Evolutionary conservation across 2,888 invertebrate species (phyloP).

Genomic region (Serripes groenlandicus): DNA sequence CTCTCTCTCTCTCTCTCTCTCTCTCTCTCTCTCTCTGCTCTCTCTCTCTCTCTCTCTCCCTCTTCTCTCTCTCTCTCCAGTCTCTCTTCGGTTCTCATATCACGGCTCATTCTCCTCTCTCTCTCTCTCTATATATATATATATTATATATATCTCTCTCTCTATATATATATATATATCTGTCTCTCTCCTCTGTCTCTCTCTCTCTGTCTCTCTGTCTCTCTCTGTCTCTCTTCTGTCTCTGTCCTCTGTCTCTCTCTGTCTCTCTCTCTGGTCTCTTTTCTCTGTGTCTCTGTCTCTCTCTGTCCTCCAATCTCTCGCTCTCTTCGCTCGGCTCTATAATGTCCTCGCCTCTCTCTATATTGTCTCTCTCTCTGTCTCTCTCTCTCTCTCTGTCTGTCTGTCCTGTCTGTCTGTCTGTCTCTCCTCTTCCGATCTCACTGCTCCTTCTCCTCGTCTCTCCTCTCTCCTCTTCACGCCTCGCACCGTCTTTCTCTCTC

Average conservation of each 20-base stretch:
- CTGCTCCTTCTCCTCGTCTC: conserved; percentile 10
- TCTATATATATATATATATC: neutral
- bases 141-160: neutral
- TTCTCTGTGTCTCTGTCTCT: conserved; percentile 3
- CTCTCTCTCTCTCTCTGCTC: neutral
- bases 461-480: neutral
- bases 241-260: conserved; percentile 1
- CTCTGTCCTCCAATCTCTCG: neutral
- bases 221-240: neutral
- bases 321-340: neutral
- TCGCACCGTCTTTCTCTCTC: neutral
- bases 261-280: neutral
- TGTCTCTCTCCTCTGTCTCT: neutral
- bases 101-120: too few species aligned
- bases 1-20: neutral
- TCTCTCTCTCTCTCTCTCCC: neutral
- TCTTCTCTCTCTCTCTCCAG: neutral
- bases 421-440: neutral
- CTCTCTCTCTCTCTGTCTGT: neutral
- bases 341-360: neutral
- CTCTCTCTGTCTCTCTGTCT: neutral
- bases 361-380: neutral
- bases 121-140: neutral
- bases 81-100: too few species aligned
- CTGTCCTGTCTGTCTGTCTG: neutral